Percentiles rank a stretch among this genome's conserved stretches.
Evolutionary conservation across 2,113 vertebrate species (phyloP).

Genomic region (Megaptera novaeangliae): DNA sequence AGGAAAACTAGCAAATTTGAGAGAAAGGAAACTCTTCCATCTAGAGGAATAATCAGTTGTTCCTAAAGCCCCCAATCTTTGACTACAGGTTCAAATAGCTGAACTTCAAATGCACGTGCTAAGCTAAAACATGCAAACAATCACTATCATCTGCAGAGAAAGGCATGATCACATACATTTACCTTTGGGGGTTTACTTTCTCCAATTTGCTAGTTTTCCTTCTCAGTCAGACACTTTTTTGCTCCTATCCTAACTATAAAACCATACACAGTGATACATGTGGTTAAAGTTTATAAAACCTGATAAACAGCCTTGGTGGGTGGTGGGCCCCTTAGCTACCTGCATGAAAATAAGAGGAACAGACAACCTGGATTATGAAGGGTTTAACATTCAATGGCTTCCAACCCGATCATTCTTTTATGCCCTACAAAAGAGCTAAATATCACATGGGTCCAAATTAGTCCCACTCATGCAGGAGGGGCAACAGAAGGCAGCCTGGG

Average conservation of each 20-base stretch:
- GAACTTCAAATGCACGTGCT: background rate
- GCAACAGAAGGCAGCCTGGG: background rate
- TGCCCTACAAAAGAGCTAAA: background rate
- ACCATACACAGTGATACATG: background rate
- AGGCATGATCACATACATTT: background rate
- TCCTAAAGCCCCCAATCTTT: background rate
- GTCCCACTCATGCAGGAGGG: background rate
- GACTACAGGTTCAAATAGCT: background rate
- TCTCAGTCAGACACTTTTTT: background rate
- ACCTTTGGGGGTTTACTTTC: background rate
- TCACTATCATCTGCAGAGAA: background rate
- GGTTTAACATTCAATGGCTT: background rate
- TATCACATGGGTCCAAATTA: background rate
- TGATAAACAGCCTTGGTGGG: background rate
- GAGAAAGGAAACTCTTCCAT: slow-evolving; percentile 15
- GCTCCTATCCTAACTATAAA: slow-evolving; percentile 11
- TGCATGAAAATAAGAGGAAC: background rate
- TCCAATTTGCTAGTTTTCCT: background rate
- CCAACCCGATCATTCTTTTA: background rate
- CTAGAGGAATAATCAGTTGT: background rate
- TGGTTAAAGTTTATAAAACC: background rate
- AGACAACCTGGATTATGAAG: background rate
- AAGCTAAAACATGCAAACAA: background rate
- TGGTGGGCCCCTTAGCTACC: background rate
- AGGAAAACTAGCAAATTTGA: slow-evolving; percentile 32